phyloP scores from a whole-genome alignment of 2,797 vertebrate genomes.

The Coccyzus lansbergi region DNA sequence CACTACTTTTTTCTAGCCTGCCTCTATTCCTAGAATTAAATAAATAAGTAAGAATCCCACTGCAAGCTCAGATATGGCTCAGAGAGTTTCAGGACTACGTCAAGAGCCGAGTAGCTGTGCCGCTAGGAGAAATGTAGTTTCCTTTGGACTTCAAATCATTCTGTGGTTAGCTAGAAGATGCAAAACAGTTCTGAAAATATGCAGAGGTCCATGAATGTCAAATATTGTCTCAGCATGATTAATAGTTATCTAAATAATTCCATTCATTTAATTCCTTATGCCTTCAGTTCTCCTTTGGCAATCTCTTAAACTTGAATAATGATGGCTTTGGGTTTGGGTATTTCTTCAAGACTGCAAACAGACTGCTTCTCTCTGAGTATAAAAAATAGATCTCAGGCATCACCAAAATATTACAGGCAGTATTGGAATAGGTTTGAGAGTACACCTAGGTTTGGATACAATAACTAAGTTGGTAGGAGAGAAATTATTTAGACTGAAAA shows the following conservation, averaged over 20 bases:
- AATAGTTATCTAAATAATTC: not conserved
- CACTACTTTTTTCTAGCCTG: not conserved
- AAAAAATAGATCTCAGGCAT: not conserved
- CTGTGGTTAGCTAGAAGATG: not conserved
- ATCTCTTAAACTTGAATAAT: not conserved
- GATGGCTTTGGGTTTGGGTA: rapidly evolving
- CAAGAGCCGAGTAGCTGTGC: not conserved
- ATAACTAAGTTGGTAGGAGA: not conserved
- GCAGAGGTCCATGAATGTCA: not conserved
- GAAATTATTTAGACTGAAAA: not conserved
- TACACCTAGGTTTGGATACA: not conserved
- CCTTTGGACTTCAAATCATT: not conserved
- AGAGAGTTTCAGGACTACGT: not conserved
- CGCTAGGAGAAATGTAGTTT: not conserved
- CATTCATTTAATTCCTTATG: not conserved
- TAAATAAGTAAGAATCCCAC: not conserved
- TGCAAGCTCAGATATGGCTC: not conserved
- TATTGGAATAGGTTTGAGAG: not conserved
- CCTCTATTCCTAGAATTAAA: not conserved
- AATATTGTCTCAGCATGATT: not conserved
- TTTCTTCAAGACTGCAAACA: not conserved
- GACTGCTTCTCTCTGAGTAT: not conserved
- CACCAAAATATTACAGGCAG: not conserved
- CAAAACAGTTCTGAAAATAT: not conserved
- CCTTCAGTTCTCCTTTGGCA: not conserved